Base-by-base conservation (phyloP, 1,140 invertebrate species). In the Cyclina sinensis region DNA sequence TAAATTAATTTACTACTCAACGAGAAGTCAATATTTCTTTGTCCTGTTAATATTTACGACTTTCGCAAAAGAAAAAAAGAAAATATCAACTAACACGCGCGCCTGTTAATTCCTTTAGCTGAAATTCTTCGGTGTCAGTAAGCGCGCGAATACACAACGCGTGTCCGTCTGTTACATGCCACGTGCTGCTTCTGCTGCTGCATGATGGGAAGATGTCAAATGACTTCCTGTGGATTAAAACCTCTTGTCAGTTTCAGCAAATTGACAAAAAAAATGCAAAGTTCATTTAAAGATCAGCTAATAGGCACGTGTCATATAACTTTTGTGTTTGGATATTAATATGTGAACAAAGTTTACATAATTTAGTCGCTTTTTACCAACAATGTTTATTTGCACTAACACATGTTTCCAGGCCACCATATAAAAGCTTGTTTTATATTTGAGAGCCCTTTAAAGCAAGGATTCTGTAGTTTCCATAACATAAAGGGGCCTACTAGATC, bases 21-120 rank as follows among this genome's bases (percentile, higher is more conserved):
- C 21, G 14, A n/a, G 3, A 16, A 57, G 5, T n/a, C 51, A 57
- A 21, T 57, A 14, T 3, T 65, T 30, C 65, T 70, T 70, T 70
- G 65, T 70, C 65, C 65, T 21, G 65, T 37, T 70, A 18, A 35
- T 37, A 27, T 27, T 14, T 70, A 16, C 4, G 65, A 70, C 16
- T 30, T 30, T 32, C n/a, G n/a, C n/a, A n/a, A n/a, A n/a, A n/a
- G n/a, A n/a, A n/a, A n/a, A n/a, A 70, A 16, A 70, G 27, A 27
- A 18, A 70, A 70, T 32, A 27, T 37, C 7, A 35, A 37, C 65
- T 39, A 35, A 70, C 54, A 35, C 73, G 46, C 74, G 74, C 32
- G 74, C 24, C 74, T 32, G 74, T 30, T 57, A 78, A 78, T 78
- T 24, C 74, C 5, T 46, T 30, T 57, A 78, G 54, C 48, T 51